Evolutionary conservation across 2,888 invertebrate species (phyloP).

Genomic region (Tachystola acroxantha): DNA sequence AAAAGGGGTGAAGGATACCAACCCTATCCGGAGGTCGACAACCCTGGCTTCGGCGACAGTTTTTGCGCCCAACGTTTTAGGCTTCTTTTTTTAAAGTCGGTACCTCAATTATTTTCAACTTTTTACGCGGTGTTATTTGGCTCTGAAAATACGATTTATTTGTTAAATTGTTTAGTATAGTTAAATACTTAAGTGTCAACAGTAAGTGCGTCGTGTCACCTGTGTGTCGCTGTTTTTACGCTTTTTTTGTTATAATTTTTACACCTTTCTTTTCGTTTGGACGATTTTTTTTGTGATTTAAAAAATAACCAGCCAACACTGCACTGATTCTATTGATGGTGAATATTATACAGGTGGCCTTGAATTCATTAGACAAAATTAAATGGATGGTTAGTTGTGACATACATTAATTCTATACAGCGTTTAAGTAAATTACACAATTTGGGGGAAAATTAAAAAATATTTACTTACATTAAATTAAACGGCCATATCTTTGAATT

Average conservation of each 20-base stretch:
- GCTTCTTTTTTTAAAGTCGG: slow-evolving; percentile 52
- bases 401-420: no score
- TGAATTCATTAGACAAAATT: no score
- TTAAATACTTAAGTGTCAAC: slow-evolving; percentile 10
- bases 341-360: no score
- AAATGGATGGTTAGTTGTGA: no score
- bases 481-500: no score
- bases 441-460: no score
- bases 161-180: slow-evolving; percentile 46
- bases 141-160: slow-evolving; percentile 51
- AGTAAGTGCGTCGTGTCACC: slow-evolving; percentile 1
- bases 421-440: no score
- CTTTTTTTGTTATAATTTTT: background rate
- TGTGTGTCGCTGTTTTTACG: background rate
- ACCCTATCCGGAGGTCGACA: slow-evolving; percentile 56
- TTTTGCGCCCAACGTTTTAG: slow-evolving; percentile 64
- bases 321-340: no score
- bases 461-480: no score
- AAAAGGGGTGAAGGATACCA: no score
- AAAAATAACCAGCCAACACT: no score
- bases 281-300: no score
- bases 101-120: slow-evolving; percentile 70
- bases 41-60: slow-evolving; percentile 58
- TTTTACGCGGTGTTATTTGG: slow-evolving; percentile 51
- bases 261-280: background rate